Percentiles rank a stretch among this genome's conserved stretches.
Evolutionary conservation across 2,888 invertebrate genomes (phyloP).

Genomic region (Ormyrus rosae): DNA sequence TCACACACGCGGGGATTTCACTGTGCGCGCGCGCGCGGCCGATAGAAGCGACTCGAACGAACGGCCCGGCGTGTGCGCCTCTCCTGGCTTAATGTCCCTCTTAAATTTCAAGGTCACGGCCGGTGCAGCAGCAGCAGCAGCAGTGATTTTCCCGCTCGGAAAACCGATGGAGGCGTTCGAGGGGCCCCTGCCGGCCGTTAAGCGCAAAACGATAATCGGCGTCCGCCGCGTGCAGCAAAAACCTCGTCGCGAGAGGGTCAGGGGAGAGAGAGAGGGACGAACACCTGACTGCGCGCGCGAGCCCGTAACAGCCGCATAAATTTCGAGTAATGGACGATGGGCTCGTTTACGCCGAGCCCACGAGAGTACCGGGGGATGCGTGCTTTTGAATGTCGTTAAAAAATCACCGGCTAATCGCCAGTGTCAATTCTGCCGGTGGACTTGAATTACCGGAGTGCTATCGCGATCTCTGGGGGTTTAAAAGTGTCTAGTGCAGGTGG

Average conservation of each 20-base stretch:
- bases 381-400: background rate
- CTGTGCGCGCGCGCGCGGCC: background rate
- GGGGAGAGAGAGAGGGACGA: background rate
- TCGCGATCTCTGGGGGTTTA: too few species aligned
- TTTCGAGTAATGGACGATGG: constrained; percentile 59
- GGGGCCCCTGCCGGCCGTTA: background rate
- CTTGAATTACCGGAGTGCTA: too few species aligned
- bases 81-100: constrained; percentile 13
- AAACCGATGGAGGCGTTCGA: too few species aligned
- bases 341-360: background rate
- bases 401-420: background rate
- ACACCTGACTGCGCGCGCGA: constrained; percentile 54
- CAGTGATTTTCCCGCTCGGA: constrained; percentile 13
- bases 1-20: background rate
- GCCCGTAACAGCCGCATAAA: constrained; percentile 60
- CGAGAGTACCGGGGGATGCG: background rate
- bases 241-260: background rate
- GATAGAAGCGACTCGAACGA: background rate
- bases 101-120: constrained; percentile 24
- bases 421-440: too few species aligned
- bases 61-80: background rate
- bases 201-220: constrained; percentile 25
- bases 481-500: too few species aligned
- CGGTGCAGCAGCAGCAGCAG: background rate
- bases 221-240: background rate